These are phyloP conservation scores for Byasa hedistus DNA, from an alignment of 2,888 invertebrate genomes.

Conservation along the genomic window DNA sequence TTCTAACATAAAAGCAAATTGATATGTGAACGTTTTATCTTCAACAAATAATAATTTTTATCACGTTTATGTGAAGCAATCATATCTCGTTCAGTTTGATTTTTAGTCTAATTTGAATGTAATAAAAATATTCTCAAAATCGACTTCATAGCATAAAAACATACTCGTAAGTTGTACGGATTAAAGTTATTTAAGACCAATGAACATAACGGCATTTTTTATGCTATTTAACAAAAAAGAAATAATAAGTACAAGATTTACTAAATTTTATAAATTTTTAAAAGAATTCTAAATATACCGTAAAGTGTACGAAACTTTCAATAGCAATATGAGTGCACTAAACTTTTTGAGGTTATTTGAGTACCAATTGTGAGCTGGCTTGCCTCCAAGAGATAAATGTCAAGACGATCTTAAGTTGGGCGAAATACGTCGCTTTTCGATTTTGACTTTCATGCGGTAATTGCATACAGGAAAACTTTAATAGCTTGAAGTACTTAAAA, in stretches of 20 bases:
- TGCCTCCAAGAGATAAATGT: slow-evolving; percentile 59
- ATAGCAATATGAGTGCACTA: slow-evolving; percentile 44
- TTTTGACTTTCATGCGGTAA: slow-evolving; percentile 1
- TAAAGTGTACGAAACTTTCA: slow-evolving; percentile 36
- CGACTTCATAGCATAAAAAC: too few relatives aligned
- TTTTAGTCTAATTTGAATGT: too few relatives aligned
- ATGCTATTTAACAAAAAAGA: background rate
- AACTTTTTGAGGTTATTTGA: slow-evolving; percentile 48
- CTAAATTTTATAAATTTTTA: slow-evolving; percentile 12
- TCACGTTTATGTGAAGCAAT: too few relatives aligned
- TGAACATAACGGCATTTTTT: too few relatives aligned
- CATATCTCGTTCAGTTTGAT: too few relatives aligned
- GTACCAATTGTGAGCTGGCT: slow-evolving; percentile 54
- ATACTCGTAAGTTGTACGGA: too few relatives aligned
- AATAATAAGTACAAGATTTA: background rate
- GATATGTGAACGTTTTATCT: too few relatives aligned
- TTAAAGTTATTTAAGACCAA: too few relatives aligned
- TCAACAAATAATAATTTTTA: too few relatives aligned
- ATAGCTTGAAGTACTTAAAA: background rate
- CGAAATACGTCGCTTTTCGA: slow-evolving; percentile 25
- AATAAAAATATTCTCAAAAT: too few relatives aligned
- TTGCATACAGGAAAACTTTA: background rate
- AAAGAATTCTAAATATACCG: slow-evolving; percentile 11
- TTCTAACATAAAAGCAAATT: too few relatives aligned
- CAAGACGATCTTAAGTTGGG: slow-evolving; percentile 41